A percentile compares a stretch with the other conserved stretches of the same genome.
phyloP scores from a whole-genome alignment of 2,113 vertebrate species.

The Seriola dumerili region DNA sequence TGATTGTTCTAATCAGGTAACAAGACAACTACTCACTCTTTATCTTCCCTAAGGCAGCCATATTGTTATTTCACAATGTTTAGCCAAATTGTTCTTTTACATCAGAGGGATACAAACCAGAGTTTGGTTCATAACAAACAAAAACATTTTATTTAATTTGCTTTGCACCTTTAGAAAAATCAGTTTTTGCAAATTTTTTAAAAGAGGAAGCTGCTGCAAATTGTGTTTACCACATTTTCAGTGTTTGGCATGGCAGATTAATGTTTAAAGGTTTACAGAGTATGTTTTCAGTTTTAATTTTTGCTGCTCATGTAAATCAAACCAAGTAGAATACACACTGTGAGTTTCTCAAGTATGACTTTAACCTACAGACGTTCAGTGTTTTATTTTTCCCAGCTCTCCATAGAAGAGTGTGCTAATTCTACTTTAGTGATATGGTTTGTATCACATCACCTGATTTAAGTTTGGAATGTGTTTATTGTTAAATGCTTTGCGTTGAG shows the following conservation, averaged over 20 bases:
- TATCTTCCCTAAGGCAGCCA: slow-evolving; percentile 21
- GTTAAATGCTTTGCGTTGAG: slow-evolving; percentile 45
- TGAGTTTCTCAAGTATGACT: background rate
- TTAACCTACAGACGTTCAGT: slow-evolving; percentile 21
- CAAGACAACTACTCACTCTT: background rate
- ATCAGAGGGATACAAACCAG: background rate
- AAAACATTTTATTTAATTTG: background rate
- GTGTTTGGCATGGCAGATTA: background rate
- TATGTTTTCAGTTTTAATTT: slow-evolving; percentile 2
- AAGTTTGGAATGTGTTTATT: slow-evolving; percentile 14
- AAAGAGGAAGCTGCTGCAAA: background rate
- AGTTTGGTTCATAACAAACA: slow-evolving; percentile 13
- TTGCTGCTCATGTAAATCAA: background rate
- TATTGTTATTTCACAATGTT: background rate
- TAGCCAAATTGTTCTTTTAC: background rate
- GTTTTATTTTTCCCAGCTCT: slow-evolving; percentile 6
- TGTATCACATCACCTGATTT: slow-evolving; percentile 17
- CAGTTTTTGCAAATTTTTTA: background rate
- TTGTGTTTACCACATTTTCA: background rate
- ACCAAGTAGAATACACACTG: background rate
- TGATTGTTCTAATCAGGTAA: slow-evolving; percentile 39
- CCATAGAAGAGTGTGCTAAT: slow-evolving; percentile 6
- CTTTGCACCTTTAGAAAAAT: slow-evolving; percentile 13
- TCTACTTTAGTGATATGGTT: slow-evolving; percentile 20
- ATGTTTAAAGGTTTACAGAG: background rate